Base-by-base conservation (phyloP, 2,888 invertebrate species). In the Dicycla oo region DNA sequence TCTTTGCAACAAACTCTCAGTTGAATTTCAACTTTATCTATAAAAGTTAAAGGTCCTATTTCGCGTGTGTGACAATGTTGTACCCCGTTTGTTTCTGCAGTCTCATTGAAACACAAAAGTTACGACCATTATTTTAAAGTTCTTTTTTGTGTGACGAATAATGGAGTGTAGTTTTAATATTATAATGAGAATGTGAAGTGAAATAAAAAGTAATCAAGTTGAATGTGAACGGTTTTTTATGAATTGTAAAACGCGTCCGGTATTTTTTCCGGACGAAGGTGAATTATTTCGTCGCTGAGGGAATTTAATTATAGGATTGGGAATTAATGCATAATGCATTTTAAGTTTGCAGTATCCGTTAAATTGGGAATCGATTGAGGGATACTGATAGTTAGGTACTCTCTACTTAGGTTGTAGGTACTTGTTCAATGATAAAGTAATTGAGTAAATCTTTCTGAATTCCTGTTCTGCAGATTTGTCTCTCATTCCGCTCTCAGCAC, bases 111-210 rank as follows among this genome's bases (percentile, higher is more conserved):
- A 54, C 57, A 53, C 47, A 23, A 85, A 70, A 69, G 57, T 69
- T 79, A 81, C 62, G 0, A 0, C 0, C 13, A 30, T 62, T 8
- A 23, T 10, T 13, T 57, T 82, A 85, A 67, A 77, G 77, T 82
- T 53, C 26, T 51, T 73, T 83, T 85, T 89, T 34, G 68, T 38
- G 26, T 80, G 61, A 38, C 13, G 18, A 38, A 23, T 53, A 26
- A 73, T 34, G 7, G 7, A 74, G 81, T 87, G 81, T 87, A 88
- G 84, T 90, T 91, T 92, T 88, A 89, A 91, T 93, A 93, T 91
- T 91, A 26, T 91, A 92, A 92, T 92, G 89, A 91, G 88, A 82
- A 88, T 87, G 87, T 88, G 87, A 88, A 88, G 86, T 88, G 87
- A 89, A 89, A 77, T 80, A 81, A 88, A 88, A 90, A 88, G 88